These are phyloP conservation scores for Uromys caudimaculatus DNA, from an alignment of 2,797 vertebrate genomes.

Conservation along the genomic window DNA sequence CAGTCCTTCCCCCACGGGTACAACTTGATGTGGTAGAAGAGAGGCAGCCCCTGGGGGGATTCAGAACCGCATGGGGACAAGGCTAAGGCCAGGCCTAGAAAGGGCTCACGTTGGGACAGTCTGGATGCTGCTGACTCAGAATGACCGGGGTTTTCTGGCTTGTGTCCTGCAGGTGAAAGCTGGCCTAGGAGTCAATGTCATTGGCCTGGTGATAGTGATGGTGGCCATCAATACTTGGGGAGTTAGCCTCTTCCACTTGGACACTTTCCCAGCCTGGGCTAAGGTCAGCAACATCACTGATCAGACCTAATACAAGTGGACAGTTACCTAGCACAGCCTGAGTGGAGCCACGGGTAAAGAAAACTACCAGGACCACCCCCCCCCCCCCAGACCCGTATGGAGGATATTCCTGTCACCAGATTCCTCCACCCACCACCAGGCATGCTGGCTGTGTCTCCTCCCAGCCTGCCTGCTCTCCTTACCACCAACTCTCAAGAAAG, in stretches of 20 bases:
- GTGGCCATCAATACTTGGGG: constrained; percentile 98
- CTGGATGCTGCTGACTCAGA: neutral
- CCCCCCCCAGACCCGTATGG: neutral
- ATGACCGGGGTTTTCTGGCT: constrained; percentile 47
- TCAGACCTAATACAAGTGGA: constrained; percentile 73
- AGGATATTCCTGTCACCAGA: neutral
- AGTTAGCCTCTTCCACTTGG: constrained; percentile 94
- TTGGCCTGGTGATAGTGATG: constrained; percentile 96
- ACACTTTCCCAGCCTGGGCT: constrained; percentile 95
- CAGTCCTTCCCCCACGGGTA: neutral
- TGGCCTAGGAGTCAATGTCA: constrained; percentile 97
- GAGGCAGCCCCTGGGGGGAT: neutral
- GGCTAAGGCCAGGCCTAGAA: neutral
- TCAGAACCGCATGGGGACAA: neutral
- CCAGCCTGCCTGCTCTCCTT: neutral
- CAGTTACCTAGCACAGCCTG: constrained; percentile 30
- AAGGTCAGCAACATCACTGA: constrained; percentile 90
- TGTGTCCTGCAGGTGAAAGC: constrained; percentile 93
- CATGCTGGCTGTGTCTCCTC: neutral
- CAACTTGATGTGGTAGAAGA: no score
- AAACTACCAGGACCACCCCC: neutral
- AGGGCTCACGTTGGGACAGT: neutral
- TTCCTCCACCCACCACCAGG: neutral
- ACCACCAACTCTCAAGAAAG: neutral
- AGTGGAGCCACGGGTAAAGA: constrained; percentile 3